Evolutionary conservation across 2,888 invertebrate species (phyloP).

Genomic region (Morpho achilles): DNA sequence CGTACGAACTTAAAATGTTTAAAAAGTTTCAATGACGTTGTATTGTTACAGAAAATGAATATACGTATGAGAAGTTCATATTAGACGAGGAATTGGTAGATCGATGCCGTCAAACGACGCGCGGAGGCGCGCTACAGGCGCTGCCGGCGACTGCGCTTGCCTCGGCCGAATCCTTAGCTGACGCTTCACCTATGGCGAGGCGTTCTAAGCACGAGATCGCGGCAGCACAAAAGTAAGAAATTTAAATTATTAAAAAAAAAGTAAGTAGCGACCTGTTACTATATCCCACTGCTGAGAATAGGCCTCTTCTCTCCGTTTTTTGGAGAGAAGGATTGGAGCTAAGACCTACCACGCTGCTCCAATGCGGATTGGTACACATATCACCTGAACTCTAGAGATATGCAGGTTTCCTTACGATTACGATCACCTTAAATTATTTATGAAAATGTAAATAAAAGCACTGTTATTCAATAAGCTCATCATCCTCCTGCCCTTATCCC

Average conservation of each 20-base stretch:
- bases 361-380: too few relatives aligned
- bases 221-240: conserved; percentile 86
- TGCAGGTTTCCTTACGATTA: too few relatives aligned
- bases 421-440: too few relatives aligned
- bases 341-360: too few relatives aligned
- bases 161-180: conserved; percentile 73
- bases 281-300: too few relatives aligned
- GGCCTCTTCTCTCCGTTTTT: too few relatives aligned
- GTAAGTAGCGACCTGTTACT: too few relatives aligned
- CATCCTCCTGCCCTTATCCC: too few relatives aligned
- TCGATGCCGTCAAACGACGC: conserved; percentile 33
- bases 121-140: conserved; percentile 46
- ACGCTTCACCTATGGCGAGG: conserved; percentile 92
- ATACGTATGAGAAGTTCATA: conserved; percentile 80
- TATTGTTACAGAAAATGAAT: conserved; percentile 55
- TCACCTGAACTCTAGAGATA: too few relatives aligned
- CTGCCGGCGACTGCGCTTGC: conserved; percentile 60
- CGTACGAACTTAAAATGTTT: not conserved
- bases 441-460: too few relatives aligned
- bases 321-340: too few relatives aligned
- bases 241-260: not conserved
- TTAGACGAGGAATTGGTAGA: conserved; percentile 80
- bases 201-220: conserved; percentile 86
- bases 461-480: too few relatives aligned
- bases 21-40: not conserved